Evolutionary conservation across 2,113 vertebrate genomes (phyloP).

Genomic region (Sus scrofa): DNA sequence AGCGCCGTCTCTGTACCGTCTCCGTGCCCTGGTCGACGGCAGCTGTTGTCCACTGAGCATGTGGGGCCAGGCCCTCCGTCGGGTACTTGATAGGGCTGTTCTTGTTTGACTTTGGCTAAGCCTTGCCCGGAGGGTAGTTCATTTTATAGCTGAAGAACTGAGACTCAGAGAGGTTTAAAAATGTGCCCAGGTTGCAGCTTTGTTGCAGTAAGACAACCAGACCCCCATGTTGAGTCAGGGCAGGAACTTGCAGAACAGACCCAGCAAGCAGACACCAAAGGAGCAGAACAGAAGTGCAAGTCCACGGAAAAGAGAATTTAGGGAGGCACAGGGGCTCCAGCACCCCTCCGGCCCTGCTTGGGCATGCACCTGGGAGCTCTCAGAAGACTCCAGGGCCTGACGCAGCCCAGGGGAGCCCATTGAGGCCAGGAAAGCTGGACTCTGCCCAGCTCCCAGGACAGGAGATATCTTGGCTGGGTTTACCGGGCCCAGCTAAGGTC

Average conservation of each 20-base stretch:
- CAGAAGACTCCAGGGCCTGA: not conserved
- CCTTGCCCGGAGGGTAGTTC: not conserved
- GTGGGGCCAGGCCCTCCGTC: not conserved
- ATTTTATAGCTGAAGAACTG: not conserved
- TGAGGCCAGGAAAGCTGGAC: not conserved
- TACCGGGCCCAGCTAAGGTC: not conserved
- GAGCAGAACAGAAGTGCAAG: not conserved
- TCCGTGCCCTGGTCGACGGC: accelerated
- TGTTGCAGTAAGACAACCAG: not conserved
- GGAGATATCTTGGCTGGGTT: not conserved
- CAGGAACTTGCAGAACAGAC: not conserved
- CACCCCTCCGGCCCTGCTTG: not conserved
- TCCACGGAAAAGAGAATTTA: not conserved
- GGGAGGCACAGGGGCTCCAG: too few species aligned
- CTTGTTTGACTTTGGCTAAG: not conserved
- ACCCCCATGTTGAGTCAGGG: not conserved
- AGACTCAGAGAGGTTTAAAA: not conserved
- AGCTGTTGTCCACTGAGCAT: not conserved
- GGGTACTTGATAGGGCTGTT: not conserved
- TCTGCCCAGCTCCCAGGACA: not conserved
- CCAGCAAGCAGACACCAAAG: not conserved
- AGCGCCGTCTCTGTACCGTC: accelerated
- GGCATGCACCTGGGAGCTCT: not conserved
- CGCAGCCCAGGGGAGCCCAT: not conserved
- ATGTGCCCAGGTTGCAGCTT: not conserved